A percentile compares a stretch with the other conserved stretches of the same genome.
Conservation (phyloP, 2,113 vertebrate genomes). For the Ictalurus furcatus region DNA sequence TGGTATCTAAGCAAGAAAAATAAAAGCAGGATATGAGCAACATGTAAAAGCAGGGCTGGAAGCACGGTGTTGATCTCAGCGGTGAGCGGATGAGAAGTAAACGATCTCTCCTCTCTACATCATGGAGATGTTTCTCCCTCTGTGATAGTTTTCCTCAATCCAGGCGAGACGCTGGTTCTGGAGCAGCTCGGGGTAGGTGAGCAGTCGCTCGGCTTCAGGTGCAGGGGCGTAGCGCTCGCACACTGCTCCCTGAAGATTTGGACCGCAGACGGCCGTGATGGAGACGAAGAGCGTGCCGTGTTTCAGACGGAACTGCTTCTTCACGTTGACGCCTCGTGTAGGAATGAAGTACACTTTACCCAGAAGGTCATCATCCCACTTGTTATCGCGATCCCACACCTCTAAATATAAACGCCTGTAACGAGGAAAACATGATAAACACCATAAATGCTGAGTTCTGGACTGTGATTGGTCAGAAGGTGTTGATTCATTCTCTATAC, state of each 20-base stretch:
- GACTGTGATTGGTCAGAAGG: background rate
- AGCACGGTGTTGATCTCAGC: no score
- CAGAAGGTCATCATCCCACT: constrained; percentile 64
- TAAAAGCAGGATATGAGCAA: background rate
- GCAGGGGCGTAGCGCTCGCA: constrained; percentile 65
- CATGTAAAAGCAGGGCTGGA: no score
- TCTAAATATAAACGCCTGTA: constrained; percentile 58
- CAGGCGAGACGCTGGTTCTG: background rate
- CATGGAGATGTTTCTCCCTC: background rate
- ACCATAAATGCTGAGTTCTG: background rate
- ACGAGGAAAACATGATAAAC: background rate
- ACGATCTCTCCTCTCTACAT: background rate
- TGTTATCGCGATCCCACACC: constrained; percentile 69
- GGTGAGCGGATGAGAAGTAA: background rate
- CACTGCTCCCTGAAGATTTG: constrained; percentile 61
- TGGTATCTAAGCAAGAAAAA: no score
- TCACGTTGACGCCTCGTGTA: background rate
- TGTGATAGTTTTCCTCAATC: background rate
- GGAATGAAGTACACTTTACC: constrained; percentile 39
- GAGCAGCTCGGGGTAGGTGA: constrained; percentile 15
- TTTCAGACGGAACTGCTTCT: constrained; percentile 25
- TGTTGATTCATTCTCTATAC: no score
- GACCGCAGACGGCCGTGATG: constrained; percentile 59
- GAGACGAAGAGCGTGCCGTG: constrained; percentile 53
- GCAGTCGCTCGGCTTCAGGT: background rate